Evolutionary conservation across 1,140 invertebrate genomes (phyloP).

Genomic region (Zophobas morio): DNA sequence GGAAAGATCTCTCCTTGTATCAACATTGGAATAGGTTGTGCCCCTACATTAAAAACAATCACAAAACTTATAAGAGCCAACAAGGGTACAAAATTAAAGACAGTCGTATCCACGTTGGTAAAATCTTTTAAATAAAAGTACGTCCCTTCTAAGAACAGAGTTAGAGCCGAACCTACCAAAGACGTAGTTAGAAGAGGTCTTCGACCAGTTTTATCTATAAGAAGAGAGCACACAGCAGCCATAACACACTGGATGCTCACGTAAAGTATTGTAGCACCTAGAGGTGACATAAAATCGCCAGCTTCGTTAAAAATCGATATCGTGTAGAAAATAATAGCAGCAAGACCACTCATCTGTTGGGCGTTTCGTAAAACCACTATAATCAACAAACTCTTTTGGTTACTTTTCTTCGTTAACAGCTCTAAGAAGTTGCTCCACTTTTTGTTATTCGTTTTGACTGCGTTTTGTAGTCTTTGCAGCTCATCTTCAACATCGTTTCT

Average conservation of each 20-base stretch:
- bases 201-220: slow-evolving; percentile 82
- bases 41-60: slow-evolving; percentile 75
- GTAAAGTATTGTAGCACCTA: slow-evolving; percentile 72
- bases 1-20: slow-evolving; percentile 41
- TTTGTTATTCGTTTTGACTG: slow-evolving; percentile 67
- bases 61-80: slow-evolving; percentile 80
- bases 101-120: slow-evolving; percentile 55
- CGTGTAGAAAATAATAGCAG: slow-evolving; percentile 83
- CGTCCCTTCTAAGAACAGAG: slow-evolving; percentile 71
- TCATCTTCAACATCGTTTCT: slow-evolving; percentile 73
- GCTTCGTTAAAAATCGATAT: slow-evolving; percentile 79
- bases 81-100: slow-evolving; percentile 71
- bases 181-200: slow-evolving; percentile 78
- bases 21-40: slow-evolving; percentile 66
- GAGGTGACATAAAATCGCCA: slow-evolving; percentile 67
- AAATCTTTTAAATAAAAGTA: slow-evolving; percentile 70
- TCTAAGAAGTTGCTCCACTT: slow-evolving; percentile 72
- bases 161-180: slow-evolving; percentile 70
- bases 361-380: slow-evolving; percentile 78
- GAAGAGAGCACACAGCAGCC: slow-evolving; percentile 73
- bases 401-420: slow-evolving; percentile 72
- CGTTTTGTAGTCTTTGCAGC: slow-evolving; percentile 74
- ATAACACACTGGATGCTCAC: slow-evolving; percentile 78
- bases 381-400: slow-evolving; percentile 77
- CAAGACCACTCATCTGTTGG: slow-evolving; percentile 84